phyloP scores from a whole-genome alignment of 2,888 invertebrate genomes.

The Entomobrya multifasciata region DNA sequence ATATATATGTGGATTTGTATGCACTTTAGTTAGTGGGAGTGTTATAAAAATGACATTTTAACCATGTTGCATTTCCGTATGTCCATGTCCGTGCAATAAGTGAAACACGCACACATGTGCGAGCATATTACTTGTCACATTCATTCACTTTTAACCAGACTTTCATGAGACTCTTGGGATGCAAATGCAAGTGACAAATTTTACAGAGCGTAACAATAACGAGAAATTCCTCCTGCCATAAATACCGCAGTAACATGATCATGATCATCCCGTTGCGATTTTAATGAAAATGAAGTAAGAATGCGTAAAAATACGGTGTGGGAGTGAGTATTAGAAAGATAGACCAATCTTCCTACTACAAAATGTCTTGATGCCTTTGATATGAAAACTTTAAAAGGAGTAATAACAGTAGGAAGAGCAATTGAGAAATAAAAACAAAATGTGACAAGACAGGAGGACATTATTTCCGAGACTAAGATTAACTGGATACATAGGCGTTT shows the following conservation, averaged over 20 bases:
- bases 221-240: conserved; percentile 24
- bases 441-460: too few relatives aligned
- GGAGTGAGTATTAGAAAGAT: not conserved
- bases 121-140: conserved; percentile 23
- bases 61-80: conserved; percentile 33
- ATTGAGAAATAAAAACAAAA: too few relatives aligned
- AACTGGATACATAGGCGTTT: too few relatives aligned
- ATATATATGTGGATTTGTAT: not conserved
- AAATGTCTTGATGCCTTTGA: not conserved
- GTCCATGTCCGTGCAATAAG: not conserved
- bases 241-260: conserved; percentile 21
- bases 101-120: not conserved
- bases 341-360: conserved; percentile 16
- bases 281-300: not conserved
- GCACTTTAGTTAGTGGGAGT: too few relatives aligned
- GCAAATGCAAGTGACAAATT: conserved; percentile 28
- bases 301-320: not conserved
- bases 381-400: not conserved
- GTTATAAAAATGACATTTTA: conserved; percentile 8
- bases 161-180: conserved; percentile 39
- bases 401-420: not conserved
- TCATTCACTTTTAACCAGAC: conserved; percentile 30
- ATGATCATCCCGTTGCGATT: not conserved
- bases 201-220: conserved; percentile 27
- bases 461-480: too few relatives aligned